Conservation (phyloP, 2,888 invertebrate species). For the Coecobrya sp. region DNA sequence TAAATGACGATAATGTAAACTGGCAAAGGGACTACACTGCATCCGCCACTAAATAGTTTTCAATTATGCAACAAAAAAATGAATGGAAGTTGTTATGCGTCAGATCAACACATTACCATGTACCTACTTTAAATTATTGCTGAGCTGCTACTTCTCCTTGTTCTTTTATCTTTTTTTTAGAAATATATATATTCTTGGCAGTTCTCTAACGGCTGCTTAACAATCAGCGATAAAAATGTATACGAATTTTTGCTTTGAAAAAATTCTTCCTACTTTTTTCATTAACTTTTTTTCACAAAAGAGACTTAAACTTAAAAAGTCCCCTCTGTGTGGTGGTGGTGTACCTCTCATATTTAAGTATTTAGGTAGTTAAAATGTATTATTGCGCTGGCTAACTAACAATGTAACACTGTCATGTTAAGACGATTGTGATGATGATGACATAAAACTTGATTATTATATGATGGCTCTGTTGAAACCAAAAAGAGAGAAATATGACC, state of each 20-base stretch:
- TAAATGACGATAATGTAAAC: background rate
- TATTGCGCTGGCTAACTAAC: background rate
- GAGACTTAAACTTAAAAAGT: background rate
- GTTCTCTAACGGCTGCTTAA: background rate
- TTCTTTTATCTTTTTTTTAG: background rate
- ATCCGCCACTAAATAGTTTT: conserved; percentile 4
- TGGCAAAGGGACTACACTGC: background rate
- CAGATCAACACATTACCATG: background rate
- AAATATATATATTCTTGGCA: background rate
- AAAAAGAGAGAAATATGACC: conserved; percentile 22
- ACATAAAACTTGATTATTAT: conserved; percentile 42
- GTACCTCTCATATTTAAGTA: too few relatives aligned
- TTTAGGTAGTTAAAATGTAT: background rate
- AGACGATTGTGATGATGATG: conserved; percentile 50
- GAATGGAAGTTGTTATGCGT: background rate
- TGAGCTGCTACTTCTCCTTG: background rate
- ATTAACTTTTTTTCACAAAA: background rate
- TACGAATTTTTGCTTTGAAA: background rate
- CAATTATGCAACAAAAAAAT: background rate
- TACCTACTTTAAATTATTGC: too few relatives aligned
- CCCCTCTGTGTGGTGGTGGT: too few relatives aligned
- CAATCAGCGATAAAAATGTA: conserved; percentile 14
- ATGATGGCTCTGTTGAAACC: background rate
- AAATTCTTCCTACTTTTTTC: conserved; percentile 53
- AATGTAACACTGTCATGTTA: background rate